Evolutionary conservation across 2,888 invertebrate genomes (phyloP).

Genomic region (Mongoloraphidia duomilia): DNA sequence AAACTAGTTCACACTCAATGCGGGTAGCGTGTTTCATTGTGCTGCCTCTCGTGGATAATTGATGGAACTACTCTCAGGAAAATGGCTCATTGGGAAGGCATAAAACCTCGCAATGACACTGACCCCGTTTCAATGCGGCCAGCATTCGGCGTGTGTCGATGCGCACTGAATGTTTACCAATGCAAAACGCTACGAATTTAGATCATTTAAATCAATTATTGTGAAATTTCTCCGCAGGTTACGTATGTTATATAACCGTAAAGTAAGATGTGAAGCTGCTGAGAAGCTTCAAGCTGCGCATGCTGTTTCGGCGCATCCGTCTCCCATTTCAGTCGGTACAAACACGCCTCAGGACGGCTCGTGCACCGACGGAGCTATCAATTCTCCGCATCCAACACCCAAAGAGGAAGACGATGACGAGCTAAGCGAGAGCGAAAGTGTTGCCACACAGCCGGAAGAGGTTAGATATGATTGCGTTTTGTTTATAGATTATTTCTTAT

Average conservation of each 20-base stretch:
- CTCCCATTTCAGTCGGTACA: too few species aligned
- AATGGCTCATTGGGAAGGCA: too few species aligned
- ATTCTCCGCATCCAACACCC: conserved; percentile 30
- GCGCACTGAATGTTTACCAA: too few species aligned
- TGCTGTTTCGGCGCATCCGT: conserved; percentile 24
- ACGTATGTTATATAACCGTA: conserved; percentile 56
- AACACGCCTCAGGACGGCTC: conserved; percentile 18
- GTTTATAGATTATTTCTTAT: background rate
- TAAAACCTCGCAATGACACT: too few species aligned
- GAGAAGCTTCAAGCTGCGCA: conserved; percentile 44
- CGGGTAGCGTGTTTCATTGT: too few species aligned
- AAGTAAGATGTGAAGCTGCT: conserved; percentile 57
- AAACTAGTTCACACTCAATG: too few species aligned
- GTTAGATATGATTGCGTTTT: conserved; percentile 26
- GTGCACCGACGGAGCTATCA: conserved; percentile 24
- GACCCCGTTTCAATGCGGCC: too few species aligned
- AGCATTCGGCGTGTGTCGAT: too few species aligned
- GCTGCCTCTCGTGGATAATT: too few species aligned
- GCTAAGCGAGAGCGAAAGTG: conserved; percentile 74
- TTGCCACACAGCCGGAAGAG: conserved; percentile 76
- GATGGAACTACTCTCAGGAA: too few species aligned
- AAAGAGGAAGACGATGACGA: conserved; percentile 55
- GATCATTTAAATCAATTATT: background rate
- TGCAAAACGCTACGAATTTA: too few species aligned
- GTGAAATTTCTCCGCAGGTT: conserved; percentile 32